Conservation (phyloP, 2,113 vertebrate species). For the Falcunculus frontatus region DNA sequence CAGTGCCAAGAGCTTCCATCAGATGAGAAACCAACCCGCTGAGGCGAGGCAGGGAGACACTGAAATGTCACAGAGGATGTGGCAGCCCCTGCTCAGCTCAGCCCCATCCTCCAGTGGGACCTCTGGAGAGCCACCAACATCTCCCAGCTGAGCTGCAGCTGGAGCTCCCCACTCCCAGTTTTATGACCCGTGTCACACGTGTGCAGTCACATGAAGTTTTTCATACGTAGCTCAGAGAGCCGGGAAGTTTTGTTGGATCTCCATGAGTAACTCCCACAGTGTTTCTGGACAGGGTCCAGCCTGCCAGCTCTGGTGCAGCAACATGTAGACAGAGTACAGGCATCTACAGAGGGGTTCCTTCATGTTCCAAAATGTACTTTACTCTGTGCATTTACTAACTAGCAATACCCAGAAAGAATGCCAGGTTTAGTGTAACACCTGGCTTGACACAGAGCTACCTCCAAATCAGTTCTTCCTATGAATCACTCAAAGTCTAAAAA, state of each 20-base stretch:
- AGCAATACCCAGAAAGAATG: not conserved
- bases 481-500: not conserved
- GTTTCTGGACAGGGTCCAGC: not conserved
- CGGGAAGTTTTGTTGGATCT: not conserved
- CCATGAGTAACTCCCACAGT: not conserved
- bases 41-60: not conserved
- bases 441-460: not conserved
- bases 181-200: not conserved
- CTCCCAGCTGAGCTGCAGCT: slow-evolving; percentile 11
- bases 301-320: not conserved
- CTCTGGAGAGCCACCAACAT: not conserved
- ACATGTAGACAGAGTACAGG: not conserved
- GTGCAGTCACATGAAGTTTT: not conserved
- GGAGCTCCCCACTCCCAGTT: not conserved
- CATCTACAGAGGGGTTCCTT: not conserved
- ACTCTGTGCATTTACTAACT: not conserved
- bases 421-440: not conserved
- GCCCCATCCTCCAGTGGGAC: not conserved
- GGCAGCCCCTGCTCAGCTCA: not conserved
- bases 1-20: fast-evolving
- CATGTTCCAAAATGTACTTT: not conserved
- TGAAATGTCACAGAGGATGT: not conserved
- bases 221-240: not conserved
- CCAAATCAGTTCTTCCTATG: not conserved
- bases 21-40: not conserved